Evolutionary conservation across 2,797 vertebrate species (phyloP).

Genomic region (Tarsius wallacei): DNA sequence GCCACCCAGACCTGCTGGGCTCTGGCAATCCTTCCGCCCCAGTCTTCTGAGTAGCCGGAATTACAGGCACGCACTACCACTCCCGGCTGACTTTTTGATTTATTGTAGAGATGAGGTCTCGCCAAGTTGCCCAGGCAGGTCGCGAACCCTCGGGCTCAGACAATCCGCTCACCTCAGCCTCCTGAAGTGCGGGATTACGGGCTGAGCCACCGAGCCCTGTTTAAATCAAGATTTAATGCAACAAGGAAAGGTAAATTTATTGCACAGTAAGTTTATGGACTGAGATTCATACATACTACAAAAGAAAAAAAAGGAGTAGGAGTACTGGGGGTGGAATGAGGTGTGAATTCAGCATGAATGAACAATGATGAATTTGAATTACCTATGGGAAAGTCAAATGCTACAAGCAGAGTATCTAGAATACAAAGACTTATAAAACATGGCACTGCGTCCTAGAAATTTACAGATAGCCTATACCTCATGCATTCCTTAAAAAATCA

Average conservation of each 20-base stretch:
- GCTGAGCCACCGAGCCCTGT: too few species aligned
- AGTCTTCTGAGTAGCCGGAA: too few species aligned
- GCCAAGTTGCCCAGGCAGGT: too few species aligned
- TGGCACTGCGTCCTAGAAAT: not conserved
- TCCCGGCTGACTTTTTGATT: too few species aligned
- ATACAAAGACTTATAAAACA: not conserved
- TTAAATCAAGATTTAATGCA: not conserved
- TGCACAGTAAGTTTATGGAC: not conserved
- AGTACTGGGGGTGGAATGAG: not conserved
- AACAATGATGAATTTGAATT: not conserved
- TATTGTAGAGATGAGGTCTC: too few species aligned
- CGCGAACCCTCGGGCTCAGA: too few species aligned
- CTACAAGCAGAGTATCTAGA: not conserved
- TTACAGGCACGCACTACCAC: too few species aligned
- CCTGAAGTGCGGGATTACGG: too few species aligned
- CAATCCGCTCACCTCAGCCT: too few species aligned
- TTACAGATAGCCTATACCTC: not conserved
- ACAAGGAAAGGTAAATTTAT: not conserved
- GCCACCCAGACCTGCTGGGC: too few species aligned
- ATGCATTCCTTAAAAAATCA: not conserved
- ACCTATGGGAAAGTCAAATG: not conserved
- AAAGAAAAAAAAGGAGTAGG: not conserved
- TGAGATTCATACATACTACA: not conserved
- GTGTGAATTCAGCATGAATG: not conserved
- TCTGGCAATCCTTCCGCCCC: too few species aligned